phyloP scores from a whole-genome alignment of 2,113 vertebrate species.

The Sebastes schlegelii region DNA sequence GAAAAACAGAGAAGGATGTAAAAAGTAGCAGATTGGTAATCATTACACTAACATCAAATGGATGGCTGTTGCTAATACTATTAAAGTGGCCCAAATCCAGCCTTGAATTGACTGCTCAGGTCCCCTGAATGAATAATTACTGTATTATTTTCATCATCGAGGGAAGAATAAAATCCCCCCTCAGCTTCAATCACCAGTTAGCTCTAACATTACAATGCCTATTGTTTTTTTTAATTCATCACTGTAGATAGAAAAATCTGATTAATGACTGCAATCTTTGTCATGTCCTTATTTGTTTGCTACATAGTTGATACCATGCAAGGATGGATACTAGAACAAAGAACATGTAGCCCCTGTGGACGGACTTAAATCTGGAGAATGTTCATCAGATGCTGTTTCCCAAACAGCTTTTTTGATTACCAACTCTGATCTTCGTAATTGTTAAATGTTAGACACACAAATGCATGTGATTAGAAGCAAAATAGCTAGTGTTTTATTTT shows the following conservation, averaged over 20 bases:
- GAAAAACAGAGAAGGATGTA: not conserved
- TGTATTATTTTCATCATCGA: slow-evolving; percentile 87
- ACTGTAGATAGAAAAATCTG: not conserved
- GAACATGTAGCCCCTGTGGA: not conserved
- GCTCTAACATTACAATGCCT: not conserved
- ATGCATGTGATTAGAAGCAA: not conserved
- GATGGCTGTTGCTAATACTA: slow-evolving; percentile 52
- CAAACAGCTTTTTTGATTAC: not conserved
- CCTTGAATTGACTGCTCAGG: slow-evolving; percentile 31
- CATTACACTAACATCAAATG: no score
- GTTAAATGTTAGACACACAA: not conserved
- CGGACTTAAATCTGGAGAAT: not conserved
- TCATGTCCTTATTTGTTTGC: not conserved
- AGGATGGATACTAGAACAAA: not conserved
- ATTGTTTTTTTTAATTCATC: not conserved
- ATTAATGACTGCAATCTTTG: not conserved
- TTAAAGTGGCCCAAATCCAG: slow-evolving; percentile 37
- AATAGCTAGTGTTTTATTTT: not conserved
- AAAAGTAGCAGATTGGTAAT: not conserved
- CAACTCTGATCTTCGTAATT: slow-evolving; percentile 2
- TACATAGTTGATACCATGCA: not conserved
- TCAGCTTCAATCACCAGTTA: slow-evolving; percentile 81
- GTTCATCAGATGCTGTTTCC: not conserved
- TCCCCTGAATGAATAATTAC: slow-evolving; percentile 74
- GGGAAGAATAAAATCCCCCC: slow-evolving; percentile 84